A percentile compares a stretch with the other conserved stretches of the same genome.
These are phyloP conservation scores for Aphidius ervi DNA, from an alignment of 1,140 invertebrate genomes.

Conservation along the genomic window DNA sequence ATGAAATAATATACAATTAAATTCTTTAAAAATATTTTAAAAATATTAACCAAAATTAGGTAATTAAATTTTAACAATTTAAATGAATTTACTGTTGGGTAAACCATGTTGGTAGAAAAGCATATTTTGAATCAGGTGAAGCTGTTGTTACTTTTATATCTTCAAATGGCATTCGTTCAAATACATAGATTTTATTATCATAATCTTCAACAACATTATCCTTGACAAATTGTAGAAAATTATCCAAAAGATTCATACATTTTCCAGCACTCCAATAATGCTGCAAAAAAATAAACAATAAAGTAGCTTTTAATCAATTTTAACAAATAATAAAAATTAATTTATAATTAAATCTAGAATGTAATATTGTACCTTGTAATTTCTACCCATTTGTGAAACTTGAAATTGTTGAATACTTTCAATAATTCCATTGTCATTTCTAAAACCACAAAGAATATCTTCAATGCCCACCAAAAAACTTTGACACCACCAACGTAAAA, in stretches of 20 bases:
- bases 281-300: constrained; percentile 16
- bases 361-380: constrained; percentile 6
- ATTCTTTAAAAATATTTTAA: no score
- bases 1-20: no score
- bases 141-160: constrained; percentile 20
- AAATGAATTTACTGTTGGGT: not conserved
- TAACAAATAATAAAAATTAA: constrained; percentile 3
- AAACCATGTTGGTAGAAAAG: constrained; percentile 1
- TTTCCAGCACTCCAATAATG: constrained; percentile 15
- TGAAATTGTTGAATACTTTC: constrained; percentile 11
- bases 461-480: constrained; percentile 66
- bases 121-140: constrained; percentile 9
- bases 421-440: constrained; percentile 65
- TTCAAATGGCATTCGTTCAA: constrained; percentile 19
- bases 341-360: not conserved
- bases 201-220: constrained; percentile 20
- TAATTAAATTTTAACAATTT: no score
- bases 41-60: no score
- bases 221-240: constrained; percentile 18
- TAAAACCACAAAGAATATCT: constrained; percentile 65
- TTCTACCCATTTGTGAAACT: not conserved
- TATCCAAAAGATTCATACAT: constrained; percentile 20
- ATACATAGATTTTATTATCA: constrained; percentile 24
- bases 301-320: not conserved
- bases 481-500: constrained; percentile 67